These are phyloP conservation scores for Macrosteles quadrilineatus DNA, from an alignment of 1,140 invertebrate species.

Conservation along the genomic window DNA sequence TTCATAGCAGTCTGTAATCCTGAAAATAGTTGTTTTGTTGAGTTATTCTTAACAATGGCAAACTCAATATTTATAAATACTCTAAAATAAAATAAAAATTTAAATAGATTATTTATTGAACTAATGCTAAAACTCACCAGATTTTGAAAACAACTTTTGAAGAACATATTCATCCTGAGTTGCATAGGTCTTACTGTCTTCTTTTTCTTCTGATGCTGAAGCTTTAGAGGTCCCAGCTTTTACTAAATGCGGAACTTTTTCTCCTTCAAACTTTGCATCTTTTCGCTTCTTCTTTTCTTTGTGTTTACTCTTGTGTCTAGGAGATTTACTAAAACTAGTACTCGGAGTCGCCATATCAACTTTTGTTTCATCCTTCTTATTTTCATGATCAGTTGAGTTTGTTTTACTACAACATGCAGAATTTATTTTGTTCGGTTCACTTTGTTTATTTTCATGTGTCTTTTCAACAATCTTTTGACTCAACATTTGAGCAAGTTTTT, in stretches of 20 bases:
- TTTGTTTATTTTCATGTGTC: not conserved
- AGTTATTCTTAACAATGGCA: no score
- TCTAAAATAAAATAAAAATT: no score
- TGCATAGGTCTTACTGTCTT: slow-evolving; percentile 45
- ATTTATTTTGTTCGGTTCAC: no score
- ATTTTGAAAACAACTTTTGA: slow-evolving; percentile 68
- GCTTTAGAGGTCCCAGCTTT: slow-evolving; percentile 43
- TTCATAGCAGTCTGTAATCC: slow-evolving; percentile 61
- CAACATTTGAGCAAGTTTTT: slow-evolving; percentile 58
- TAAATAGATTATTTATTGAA: no score
- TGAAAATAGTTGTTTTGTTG: no score
- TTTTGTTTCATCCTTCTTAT: no score
- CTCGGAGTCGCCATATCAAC: no score
- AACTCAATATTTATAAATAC: no score
- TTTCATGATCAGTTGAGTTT: not conserved
- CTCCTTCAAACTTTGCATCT: slow-evolving; percentile 60
- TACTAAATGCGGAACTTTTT: slow-evolving; percentile 58
- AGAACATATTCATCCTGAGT: slow-evolving; percentile 73
- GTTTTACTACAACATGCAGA: not conserved
- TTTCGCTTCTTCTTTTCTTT: slow-evolving; percentile 42
- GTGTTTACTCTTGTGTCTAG: slow-evolving; percentile 39
- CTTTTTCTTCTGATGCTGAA: slow-evolving; percentile 49
- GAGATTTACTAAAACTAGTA: no score
- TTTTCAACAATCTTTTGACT: slow-evolving; percentile 56
- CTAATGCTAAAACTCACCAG: no score